phyloP scores from a whole-genome alignment of 1,140 invertebrate genomes.

The Achroia grisella region DNA sequence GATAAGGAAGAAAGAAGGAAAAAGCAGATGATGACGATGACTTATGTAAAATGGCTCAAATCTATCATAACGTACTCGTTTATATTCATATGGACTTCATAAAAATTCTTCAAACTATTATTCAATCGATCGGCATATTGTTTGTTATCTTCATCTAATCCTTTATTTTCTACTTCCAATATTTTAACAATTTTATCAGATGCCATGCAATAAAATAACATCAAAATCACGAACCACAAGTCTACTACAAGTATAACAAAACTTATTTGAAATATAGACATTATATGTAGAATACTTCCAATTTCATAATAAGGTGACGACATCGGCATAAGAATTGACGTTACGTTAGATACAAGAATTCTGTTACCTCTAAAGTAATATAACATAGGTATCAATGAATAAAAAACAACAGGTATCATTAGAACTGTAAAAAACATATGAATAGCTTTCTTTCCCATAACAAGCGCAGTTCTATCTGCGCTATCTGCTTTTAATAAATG shows the following conservation, averaged over 20 bases:
- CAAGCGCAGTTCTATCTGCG: slow-evolving; percentile 11
- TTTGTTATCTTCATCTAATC: slow-evolving; percentile 13
- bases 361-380: slow-evolving; percentile 33
- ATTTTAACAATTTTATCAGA: slow-evolving; percentile 27
- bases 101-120: slow-evolving; percentile 27
- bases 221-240: slow-evolving; percentile 48
- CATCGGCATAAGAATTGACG: slow-evolving; percentile 42
- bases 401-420: slow-evolving; percentile 10
- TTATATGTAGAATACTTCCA: slow-evolving; percentile 34
- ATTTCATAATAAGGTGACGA: slow-evolving; percentile 42
- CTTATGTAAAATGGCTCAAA: no score
- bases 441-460: slow-evolving; percentile 23
- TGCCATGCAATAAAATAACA: slow-evolving; percentile 34
- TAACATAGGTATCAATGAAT: slow-evolving; percentile 33
- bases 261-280: slow-evolving; percentile 34
- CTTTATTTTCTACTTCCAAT: slow-evolving; percentile 17
- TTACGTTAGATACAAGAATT: slow-evolving; percentile 35
- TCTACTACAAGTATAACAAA: slow-evolving; percentile 35
- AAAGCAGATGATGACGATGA: no score
- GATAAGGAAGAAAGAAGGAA: no score
- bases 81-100: slow-evolving; percentile 26
- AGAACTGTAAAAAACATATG: slow-evolving; percentile 19
- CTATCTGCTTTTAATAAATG: slow-evolving; percentile 22
- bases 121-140: slow-evolving; percentile 27
- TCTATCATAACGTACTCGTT: slow-evolving; percentile 28